Evolutionary conservation across 1,140 invertebrate species (phyloP).

Genomic region (Drosophila ohnishii): DNA sequence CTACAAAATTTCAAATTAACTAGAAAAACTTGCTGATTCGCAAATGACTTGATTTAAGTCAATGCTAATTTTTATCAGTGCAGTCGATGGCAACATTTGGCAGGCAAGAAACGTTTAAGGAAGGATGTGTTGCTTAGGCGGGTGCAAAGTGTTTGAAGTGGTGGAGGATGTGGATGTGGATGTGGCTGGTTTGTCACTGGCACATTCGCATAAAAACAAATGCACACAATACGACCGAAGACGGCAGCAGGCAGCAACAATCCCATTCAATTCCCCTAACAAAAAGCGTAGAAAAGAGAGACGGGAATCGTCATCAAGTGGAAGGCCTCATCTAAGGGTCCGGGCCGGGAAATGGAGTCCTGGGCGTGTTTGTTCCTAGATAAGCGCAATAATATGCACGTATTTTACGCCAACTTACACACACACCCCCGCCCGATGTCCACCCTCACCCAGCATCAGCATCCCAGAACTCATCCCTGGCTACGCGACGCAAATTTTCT

Average conservation of each 20-base stretch:
- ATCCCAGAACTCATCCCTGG: slow-evolving; percentile 7
- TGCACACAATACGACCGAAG: slow-evolving; percentile 51
- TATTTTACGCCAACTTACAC: slow-evolving; percentile 67
- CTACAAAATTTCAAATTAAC: too few relatives aligned
- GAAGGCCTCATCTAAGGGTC: slow-evolving; percentile 43
- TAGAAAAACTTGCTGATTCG: too few relatives aligned
- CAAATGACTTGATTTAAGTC: too few relatives aligned
- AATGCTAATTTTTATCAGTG: not conserved
- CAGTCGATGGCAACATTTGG: slow-evolving; percentile 62
- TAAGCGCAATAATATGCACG: slow-evolving; percentile 81
- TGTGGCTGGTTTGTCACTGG: slow-evolving; percentile 20
- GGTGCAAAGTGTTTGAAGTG: slow-evolving; percentile 39
- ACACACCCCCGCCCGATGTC: not conserved
- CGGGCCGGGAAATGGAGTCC: slow-evolving; percentile 48
- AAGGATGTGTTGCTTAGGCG: slow-evolving; percentile 76
- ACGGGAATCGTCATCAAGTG: slow-evolving; percentile 58
- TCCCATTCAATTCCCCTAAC: slow-evolving; percentile 52
- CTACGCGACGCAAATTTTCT: slow-evolving; percentile 45
- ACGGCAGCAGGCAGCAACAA: slow-evolving; percentile 34
- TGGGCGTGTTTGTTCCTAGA: slow-evolving; percentile 78
- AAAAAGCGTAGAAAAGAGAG: slow-evolving; percentile 54
- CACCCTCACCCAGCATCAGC: slow-evolving; percentile 1
- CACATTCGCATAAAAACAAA: slow-evolving; percentile 70
- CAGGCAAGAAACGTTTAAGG: slow-evolving; percentile 78
- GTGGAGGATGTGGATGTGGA: slow-evolving; percentile 22